Evolutionary conservation across 2,797 vertebrate genomes (phyloP).

Genomic region (Phrynocephalus vlangalii): DNA sequence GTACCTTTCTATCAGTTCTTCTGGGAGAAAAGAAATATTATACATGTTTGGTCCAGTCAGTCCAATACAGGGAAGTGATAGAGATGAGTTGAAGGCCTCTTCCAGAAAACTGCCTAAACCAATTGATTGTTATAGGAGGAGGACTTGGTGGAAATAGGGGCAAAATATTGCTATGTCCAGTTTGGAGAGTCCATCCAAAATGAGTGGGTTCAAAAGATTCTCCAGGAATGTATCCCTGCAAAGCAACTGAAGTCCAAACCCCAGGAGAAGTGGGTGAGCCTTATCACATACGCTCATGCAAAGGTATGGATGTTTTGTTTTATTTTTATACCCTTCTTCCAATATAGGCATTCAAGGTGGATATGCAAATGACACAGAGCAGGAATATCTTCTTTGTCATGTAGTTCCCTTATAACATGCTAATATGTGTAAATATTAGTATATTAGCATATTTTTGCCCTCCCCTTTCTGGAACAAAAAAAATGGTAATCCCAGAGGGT

Average conservation of each 20-base stretch:
- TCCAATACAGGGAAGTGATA: neutral
- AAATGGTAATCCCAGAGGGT: neutral
- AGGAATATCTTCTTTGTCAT: neutral
- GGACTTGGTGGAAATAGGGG: constrained; percentile 84
- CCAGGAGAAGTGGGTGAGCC: constrained; percentile 87
- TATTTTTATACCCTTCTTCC: neutral
- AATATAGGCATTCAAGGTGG: neutral
- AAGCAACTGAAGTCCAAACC: constrained; percentile 86
- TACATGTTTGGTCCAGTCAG: constrained; percentile 10
- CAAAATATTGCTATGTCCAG: constrained; percentile 88
- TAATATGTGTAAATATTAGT: neutral
- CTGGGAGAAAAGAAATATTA: neutral
- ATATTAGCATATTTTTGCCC: neutral
- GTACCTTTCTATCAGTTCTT: constrained; percentile 3
- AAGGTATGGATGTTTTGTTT: constrained; percentile 81
- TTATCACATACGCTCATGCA: constrained; percentile 82
- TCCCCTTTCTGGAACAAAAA: neutral
- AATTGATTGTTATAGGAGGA: constrained; percentile 83
- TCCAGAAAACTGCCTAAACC: constrained; percentile 24
- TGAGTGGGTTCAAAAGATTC: constrained; percentile 79
- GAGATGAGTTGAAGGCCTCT: constrained; percentile 9
- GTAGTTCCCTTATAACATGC: neutral
- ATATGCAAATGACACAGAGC: too few relatives aligned
- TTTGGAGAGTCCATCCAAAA: constrained; percentile 77
- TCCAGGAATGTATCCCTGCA: constrained; percentile 85